Evolutionary conservation across 2,113 vertebrate genomes (phyloP), one percentile per base, ranked within the genome.

Genomic region (Aix galericulata): DNA sequence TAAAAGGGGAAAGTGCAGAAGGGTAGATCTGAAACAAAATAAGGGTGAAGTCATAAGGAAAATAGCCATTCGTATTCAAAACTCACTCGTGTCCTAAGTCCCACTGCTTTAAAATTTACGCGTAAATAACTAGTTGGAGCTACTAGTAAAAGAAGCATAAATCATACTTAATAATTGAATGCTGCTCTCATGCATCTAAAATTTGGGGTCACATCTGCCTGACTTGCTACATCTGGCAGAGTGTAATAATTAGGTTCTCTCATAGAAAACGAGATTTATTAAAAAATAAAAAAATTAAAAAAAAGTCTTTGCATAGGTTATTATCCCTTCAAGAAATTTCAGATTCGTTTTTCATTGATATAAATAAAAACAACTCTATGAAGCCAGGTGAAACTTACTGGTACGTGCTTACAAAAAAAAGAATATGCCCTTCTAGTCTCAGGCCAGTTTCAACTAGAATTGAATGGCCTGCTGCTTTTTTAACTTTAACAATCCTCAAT

Each of bases 221-320:
- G 72, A 86, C 32, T 94, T 89, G 53, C 40, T 82, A 53, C 92
- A 96, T 91, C 87, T 97, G 84, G 44, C 78, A 88, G 52, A 66
- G 17, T 56, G 9, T 8, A 86, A 94, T 91, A 93, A 94, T 93
- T 93, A 95, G 46, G 38, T 81, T 90, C 46, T 87, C 38, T 93
- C 60, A 71, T 3, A 12, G 83, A 91, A 91, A 80, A 89, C 42
- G 27, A 44, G 25, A 67, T 64, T 88, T 42, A 78, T 6, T 69
- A 18, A 18, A 21, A 48, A 46, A n/a, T n/a, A 48, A 48, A 20
- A 20, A 46, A 46, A 68, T 38, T 11, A 38, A 40, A 40, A 71
- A 89, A 46, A 36, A 2, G 2, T 42, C 29, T 82, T 89, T 91
- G 22, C 59, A 78, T 59, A 77, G 15, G 60, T 77, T 78, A 75